A percentile compares a stretch with the other conserved stretches of the same genome.
Conservation (phyloP, 2,113 vertebrate genomes). For the Oryzias woworae region DNA sequence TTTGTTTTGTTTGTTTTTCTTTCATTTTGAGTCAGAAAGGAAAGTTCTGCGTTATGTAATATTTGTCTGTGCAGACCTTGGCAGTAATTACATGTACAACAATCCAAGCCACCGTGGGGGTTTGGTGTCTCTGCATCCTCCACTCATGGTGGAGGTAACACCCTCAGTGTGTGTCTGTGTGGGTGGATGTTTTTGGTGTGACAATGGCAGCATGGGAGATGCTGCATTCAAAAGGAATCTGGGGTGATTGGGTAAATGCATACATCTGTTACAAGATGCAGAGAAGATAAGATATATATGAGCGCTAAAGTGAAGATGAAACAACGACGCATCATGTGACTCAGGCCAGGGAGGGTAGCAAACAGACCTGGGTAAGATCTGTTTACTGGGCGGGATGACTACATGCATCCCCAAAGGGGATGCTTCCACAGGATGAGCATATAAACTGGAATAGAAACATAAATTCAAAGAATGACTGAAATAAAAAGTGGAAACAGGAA, state of each 20-base stretch:
- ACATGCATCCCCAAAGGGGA: conserved; percentile 8
- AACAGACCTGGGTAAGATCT: conserved; percentile 46
- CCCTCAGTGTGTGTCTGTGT: conserved; percentile 19
- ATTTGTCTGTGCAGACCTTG: conserved; percentile 25
- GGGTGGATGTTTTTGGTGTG: conserved; percentile 32
- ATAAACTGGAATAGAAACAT: not conserved
- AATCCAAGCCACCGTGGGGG: conserved; percentile 21
- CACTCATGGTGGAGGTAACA: conserved; percentile 16
- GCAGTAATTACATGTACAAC: conserved; percentile 29
- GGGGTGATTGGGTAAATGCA: conserved; percentile 6
- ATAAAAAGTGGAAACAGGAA: conserved; percentile 22
- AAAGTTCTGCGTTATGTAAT: conserved; percentile 24
- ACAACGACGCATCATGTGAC: conserved; percentile 61
- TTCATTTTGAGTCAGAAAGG: conserved; percentile 3
- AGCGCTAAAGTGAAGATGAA: conserved; percentile 35
- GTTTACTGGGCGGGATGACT: conserved; percentile 23
- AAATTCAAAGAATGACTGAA: not conserved
- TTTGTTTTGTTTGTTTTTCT: not conserved
- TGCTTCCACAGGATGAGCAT: not conserved
- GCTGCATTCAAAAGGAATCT: conserved; percentile 10
- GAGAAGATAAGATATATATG: conserved; percentile 15
- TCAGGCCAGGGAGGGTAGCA: conserved; percentile 51
- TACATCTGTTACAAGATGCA: conserved; percentile 20
- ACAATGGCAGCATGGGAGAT: conserved; percentile 25
- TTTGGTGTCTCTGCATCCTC: conserved; percentile 15